Evolutionary conservation across 2,113 vertebrate genomes (phyloP), one percentile per base, ranked within the genome.

Genomic region (Osmerus mordax): DNA sequence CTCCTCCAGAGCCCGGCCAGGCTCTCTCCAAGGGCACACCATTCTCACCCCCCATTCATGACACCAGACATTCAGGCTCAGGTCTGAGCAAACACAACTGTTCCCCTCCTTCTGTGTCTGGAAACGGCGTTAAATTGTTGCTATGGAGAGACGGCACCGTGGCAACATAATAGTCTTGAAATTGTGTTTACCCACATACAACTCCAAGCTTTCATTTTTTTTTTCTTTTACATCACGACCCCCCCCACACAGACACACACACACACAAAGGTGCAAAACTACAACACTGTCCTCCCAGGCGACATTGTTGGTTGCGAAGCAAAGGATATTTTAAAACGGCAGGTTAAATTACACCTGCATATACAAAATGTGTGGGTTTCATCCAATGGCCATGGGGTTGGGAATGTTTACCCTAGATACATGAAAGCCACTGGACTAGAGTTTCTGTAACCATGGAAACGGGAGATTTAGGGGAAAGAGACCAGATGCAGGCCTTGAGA

Each of bases 381-480:
- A 83, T 85, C 89, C 86, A 84, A 73, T 83, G 77, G 80, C 71
- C 70, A 69, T 36, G 71, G 41, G 80, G 78, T 25, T 71, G 70
- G 21, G 2, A 13, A 23, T 77, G 70, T 81, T 81, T 75, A 63
- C 16, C 15, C 52, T 5, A 54, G 52, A 54, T 71, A 72, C 79
- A 86, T 84, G 76, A 81, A 86, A 78, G 63, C 77, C 54, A 81
- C 76, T 74, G 75, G 77, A 82, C 81, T 36, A 32, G 59, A 84
- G 82, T 84, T 83, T 81, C 84, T 81, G 89, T 89, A 89, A 84
- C 89, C 85, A 89, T 89, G 85, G 88, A 81, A 86, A 91, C 84
- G 65, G 83, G 78, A 80, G 76, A 87, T 89, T 85, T 85, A 32
- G 74, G 75, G 73, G 74, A 65, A 78, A 72, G 53, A 66, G 75